Conservation (phyloP, 2,888 invertebrate genomes). For the Chloroclystis v-ata region DNA sequence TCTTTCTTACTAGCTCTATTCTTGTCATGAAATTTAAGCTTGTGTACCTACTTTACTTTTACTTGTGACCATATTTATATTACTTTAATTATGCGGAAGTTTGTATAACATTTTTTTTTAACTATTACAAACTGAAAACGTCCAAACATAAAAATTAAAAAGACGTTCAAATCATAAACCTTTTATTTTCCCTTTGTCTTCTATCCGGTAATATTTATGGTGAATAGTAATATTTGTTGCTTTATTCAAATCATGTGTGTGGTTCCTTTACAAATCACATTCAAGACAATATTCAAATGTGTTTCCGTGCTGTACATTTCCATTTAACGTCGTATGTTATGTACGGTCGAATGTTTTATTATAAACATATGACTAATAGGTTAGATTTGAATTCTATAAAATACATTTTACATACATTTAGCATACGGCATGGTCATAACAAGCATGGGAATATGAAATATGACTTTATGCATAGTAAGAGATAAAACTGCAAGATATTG, state of each 20-base stretch:
- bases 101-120: too few relatives aligned
- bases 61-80: too few relatives aligned
- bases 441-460: constrained; percentile 4
- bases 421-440: constrained; percentile 10
- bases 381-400: constrained; percentile 24
- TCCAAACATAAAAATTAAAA: constrained; percentile 7
- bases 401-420: constrained; percentile 11
- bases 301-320: constrained; percentile 44
- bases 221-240: constrained; percentile 21
- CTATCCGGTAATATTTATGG: constrained; percentile 17
- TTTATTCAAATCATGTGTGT: constrained; percentile 33
- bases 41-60: neutral
- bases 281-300: constrained; percentile 43
- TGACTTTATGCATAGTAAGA: neutral
- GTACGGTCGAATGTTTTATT: constrained; percentile 32
- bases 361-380: constrained; percentile 32
- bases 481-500: neutral
- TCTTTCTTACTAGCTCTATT: constrained; percentile 16
- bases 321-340: constrained; percentile 41
- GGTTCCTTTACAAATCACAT: constrained; percentile 36
- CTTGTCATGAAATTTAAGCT: neutral
- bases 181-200: constrained; percentile 16
- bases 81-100: too few relatives aligned
- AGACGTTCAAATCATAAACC: constrained; percentile 9
- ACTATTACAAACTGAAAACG: too few relatives aligned